Percentiles rank a stretch among this genome's conserved stretches.
Evolutionary conservation across 2,113 vertebrate genomes (phyloP).

Genomic region (Fregetta grallaria): DNA sequence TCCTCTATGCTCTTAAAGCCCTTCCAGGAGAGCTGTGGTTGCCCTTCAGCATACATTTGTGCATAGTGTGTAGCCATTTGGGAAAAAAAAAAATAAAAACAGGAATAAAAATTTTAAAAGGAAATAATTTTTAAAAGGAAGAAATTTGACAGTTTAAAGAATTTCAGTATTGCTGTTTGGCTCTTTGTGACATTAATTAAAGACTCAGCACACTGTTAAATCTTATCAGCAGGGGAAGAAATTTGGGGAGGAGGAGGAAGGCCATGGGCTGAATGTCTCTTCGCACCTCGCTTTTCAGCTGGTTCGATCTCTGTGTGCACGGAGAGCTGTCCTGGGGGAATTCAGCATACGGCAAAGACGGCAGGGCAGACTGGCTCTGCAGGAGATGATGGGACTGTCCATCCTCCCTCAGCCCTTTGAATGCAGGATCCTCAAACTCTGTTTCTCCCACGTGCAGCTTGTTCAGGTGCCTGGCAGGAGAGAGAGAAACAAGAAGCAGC

Average conservation of each 20-base stretch:
- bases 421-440: neutral
- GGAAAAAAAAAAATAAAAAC: fast-evolving
- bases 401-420: neutral
- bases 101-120: neutral
- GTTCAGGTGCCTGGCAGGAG: neutral
- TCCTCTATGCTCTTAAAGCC: neutral
- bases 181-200: neutral
- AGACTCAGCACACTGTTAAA: neutral
- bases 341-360: fast-evolving
- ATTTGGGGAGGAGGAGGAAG: neutral
- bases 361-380: neutral
- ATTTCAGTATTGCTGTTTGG: neutral
- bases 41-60: neutral
- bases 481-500: neutral
- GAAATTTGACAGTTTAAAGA: neutral
- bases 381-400: neutral
- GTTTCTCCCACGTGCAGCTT: neutral
- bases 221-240: neutral
- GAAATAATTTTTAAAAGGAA: neutral
- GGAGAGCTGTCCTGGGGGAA: neutral
- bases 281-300: neutral
- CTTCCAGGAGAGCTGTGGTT: neutral
- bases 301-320: neutral
- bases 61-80: neutral
- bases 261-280: neutral